Conservation (phyloP, 2,113 vertebrate genomes). For the Carettochelys insculpta region DNA sequence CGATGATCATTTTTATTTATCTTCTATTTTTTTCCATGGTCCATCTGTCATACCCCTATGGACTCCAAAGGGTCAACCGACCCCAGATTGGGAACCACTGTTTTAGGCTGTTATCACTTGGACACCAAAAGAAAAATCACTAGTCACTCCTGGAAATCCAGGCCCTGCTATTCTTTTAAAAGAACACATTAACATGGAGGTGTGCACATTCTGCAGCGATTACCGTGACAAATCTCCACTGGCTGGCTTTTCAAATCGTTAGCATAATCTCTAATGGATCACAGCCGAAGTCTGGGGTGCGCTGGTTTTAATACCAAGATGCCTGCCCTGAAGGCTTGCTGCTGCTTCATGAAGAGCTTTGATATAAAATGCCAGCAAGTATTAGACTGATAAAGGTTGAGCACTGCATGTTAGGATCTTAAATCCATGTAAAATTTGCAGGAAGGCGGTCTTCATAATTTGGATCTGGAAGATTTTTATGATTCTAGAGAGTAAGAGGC, state of each 20-base stretch:
- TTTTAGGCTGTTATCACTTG: rapidly evolving
- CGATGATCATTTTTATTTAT: no score
- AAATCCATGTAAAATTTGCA: constrained; percentile 45
- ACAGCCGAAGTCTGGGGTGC: constrained; percentile 36
- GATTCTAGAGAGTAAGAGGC: background rate
- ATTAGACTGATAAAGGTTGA: constrained; percentile 79
- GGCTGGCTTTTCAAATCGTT: constrained; percentile 5
- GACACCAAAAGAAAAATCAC: background rate
- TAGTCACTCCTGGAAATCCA: background rate
- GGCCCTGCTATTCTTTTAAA: background rate
- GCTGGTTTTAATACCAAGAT: constrained; percentile 66
- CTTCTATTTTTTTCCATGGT: no score
- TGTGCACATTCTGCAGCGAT: background rate
- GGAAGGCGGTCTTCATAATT: constrained; percentile 52
- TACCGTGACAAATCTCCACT: background rate
- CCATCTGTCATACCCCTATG: no score
- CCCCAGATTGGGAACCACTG: no score
- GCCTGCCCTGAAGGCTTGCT: constrained; percentile 43
- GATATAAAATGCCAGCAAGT: constrained; percentile 85
- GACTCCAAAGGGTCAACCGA: no score
- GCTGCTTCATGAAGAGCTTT: constrained; percentile 50
- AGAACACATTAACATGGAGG: background rate
- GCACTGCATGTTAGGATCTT: constrained; percentile 1
- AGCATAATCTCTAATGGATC: constrained; percentile 45
- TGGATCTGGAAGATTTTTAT: constrained; percentile 21